These are phyloP conservation scores for Montipora capitata DNA, from an alignment of 92 coral and sea anemone species.

Conservation along the genomic window DNA sequence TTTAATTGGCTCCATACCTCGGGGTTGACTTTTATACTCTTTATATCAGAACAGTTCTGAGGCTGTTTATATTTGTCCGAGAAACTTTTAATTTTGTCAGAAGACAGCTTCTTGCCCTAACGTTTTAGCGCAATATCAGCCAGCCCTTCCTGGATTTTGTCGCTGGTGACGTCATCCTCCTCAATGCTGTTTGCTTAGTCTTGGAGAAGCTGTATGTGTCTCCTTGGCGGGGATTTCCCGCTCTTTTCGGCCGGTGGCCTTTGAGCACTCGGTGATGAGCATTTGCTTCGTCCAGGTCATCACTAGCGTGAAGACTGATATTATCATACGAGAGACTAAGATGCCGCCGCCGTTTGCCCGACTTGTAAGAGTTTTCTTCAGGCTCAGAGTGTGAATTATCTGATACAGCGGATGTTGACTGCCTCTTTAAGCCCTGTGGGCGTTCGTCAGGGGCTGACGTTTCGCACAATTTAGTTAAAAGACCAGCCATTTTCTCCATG, in stretches of 20 bases:
- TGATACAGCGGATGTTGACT: neutral
- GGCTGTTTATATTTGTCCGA: constrained; percentile 51
- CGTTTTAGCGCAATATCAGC: constrained; percentile 65
- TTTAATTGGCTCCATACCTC: constrained; percentile 21
- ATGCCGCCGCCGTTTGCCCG: constrained; percentile 1
- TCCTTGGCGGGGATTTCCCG: constrained; percentile 53
- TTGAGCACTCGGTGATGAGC: constrained; percentile 45
- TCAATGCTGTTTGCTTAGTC: constrained; percentile 22
- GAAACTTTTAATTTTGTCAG: constrained; percentile 48
- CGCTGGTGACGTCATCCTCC: constrained; percentile 64
- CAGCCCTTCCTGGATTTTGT: constrained; percentile 39
- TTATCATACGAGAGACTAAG: neutral
- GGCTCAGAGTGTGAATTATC: neutral
- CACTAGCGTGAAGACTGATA: constrained; percentile 38
- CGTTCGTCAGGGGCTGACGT: neutral
- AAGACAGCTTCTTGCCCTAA: constrained; percentile 62
- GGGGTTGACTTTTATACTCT: constrained; percentile 15
- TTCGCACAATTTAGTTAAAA: constrained; percentile 3
- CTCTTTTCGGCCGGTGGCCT: constrained; percentile 61
- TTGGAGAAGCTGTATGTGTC: constrained; percentile 23
- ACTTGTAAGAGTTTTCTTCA: neutral
- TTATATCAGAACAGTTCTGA: constrained; percentile 38
- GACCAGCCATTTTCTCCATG: constrained; percentile 16
- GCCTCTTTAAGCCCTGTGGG: constrained; percentile 9
- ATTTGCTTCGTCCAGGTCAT: constrained; percentile 41